phyloP scores from a whole-genome alignment of 2,797 vertebrate genomes.

The Manis javanica region DNA sequence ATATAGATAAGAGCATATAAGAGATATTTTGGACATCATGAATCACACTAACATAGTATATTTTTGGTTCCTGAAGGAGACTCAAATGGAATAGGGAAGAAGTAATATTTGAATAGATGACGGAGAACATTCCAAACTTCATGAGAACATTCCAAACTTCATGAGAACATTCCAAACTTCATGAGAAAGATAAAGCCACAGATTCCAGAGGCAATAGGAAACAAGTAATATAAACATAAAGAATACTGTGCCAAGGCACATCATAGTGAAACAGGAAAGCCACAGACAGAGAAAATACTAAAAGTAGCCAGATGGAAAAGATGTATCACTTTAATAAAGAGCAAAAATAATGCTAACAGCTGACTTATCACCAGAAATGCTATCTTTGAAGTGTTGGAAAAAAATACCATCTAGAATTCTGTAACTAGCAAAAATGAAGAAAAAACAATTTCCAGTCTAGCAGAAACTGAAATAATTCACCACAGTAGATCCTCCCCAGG shows the following conservation, averaged over 20 bases:
- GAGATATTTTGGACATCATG: background rate
- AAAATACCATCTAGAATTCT: background rate
- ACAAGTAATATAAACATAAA: background rate
- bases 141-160: background rate
- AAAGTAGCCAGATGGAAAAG: background rate
- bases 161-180: background rate
- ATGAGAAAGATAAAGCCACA: background rate
- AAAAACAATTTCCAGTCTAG: background rate
- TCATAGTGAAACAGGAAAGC: background rate
- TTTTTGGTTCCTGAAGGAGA: background rate
- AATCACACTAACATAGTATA: background rate
- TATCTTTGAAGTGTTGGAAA: background rate
- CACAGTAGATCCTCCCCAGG: background rate
- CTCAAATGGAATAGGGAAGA: background rate
- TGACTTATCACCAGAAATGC: background rate
- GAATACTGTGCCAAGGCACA: background rate
- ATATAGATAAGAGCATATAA: background rate
- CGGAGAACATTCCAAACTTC: background rate
- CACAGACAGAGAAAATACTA: background rate
- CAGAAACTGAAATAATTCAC: constrained; percentile 6
- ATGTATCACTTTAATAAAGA: background rate
- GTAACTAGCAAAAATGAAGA: background rate
- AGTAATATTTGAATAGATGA: background rate
- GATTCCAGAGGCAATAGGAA: background rate
- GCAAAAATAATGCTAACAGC: background rate